A percentile compares a stretch with the other conserved stretches of the same genome.
Evolutionary conservation across 2,888 invertebrate genomes (phyloP).

Genomic region (Noctua janthe): DNA sequence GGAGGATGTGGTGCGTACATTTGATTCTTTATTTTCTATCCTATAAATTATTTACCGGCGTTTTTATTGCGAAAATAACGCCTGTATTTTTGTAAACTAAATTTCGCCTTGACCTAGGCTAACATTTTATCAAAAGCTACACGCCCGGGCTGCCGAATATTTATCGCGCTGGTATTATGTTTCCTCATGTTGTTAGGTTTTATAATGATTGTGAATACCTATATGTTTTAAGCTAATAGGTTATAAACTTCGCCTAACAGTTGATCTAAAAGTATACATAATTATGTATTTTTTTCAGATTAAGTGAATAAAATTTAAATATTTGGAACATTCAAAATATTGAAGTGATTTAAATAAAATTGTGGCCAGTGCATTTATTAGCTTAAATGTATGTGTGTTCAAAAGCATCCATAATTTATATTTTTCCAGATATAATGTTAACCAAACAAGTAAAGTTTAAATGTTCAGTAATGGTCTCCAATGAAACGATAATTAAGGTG

Average conservation of each 20-base stretch:
- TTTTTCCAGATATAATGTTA: neutral
- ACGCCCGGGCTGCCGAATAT: conserved; percentile 73
- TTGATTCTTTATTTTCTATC: conserved; percentile 60
- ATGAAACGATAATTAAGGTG: neutral
- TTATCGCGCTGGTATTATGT: conserved; percentile 71
- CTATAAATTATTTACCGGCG: conserved; percentile 15
- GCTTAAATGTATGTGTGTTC: conserved; percentile 16
- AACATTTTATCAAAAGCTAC: conserved; percentile 84
- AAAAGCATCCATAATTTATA: conserved; percentile 16
- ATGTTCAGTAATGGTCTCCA: neutral
- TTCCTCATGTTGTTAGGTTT: conserved; percentile 58
- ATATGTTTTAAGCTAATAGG: neutral
- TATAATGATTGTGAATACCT: conserved; percentile 16
- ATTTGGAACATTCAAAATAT: conserved; percentile 19
- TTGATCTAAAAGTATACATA: neutral
- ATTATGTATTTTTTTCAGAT: neutral
- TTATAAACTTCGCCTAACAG: neutral
- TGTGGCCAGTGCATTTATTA: conserved; percentile 31
- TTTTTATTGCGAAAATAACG: conserved; percentile 28
- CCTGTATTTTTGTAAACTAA: conserved; percentile 67
- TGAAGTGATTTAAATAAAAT: conserved; percentile 22
- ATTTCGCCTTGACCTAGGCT: conserved; percentile 88
- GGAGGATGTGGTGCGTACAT: conserved; percentile 87
- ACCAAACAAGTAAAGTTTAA: neutral
- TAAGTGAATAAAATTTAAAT: neutral